phyloP scores from a whole-genome alignment of 2,888 invertebrate species.

The Ptilodon capucinus region DNA sequence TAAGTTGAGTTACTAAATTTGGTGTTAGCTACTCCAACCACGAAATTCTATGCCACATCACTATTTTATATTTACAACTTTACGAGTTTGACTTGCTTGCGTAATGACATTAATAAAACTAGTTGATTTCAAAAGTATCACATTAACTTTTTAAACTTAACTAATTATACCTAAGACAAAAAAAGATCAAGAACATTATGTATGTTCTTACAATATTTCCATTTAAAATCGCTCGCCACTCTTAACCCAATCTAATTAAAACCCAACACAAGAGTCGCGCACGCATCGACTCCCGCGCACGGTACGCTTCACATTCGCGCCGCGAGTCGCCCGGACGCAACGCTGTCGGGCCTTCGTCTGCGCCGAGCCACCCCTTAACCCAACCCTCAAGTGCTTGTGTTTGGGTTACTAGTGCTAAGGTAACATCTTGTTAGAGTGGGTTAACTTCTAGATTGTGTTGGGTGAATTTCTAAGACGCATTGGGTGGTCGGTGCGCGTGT shows the following conservation, averaged over 20 bases:
- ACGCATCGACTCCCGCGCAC: constrained; percentile 62
- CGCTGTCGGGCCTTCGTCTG: constrained; percentile 51
- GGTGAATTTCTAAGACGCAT: constrained; percentile 10
- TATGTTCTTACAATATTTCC: not conserved
- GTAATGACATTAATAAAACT: too few species aligned
- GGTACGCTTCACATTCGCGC: constrained; percentile 77
- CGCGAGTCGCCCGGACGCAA: constrained; percentile 65
- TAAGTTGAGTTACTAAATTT: too few species aligned
- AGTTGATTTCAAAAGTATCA: too few species aligned
- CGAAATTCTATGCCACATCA: too few species aligned
- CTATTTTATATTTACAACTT: too few species aligned
- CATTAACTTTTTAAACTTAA: too few species aligned
- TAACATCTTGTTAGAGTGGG: too few species aligned
- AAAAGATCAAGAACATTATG: too few species aligned
- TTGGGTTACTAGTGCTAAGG: not conserved
- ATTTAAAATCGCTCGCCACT: constrained; percentile 37
- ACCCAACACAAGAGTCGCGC: constrained; percentile 57
- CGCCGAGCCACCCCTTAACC: constrained; percentile 57
- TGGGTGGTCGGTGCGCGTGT: constrained; percentile 66
- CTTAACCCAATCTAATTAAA: constrained; percentile 60
- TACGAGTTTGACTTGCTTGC: too few species aligned
- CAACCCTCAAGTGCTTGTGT: constrained; percentile 13
- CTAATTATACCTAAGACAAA: too few species aligned
- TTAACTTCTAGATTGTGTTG: constrained; percentile 4
- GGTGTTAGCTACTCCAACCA: too few species aligned